Base-by-base conservation (phyloP, 2,797 vertebrate genomes). In the Gouania willdenowi region DNA sequence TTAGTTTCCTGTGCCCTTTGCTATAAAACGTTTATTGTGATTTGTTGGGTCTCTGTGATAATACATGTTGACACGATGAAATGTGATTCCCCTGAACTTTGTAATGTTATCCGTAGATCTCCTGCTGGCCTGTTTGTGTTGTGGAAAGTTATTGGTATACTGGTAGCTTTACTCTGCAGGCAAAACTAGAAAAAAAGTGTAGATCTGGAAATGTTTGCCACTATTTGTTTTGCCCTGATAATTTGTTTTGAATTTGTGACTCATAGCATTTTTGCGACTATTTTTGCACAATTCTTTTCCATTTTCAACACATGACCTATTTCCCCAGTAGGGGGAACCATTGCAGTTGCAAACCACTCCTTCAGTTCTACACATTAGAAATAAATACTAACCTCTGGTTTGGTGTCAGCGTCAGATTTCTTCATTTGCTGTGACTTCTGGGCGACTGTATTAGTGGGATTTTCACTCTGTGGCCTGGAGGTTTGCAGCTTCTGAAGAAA, bases 61-160 rank as follows among this genome's bases (percentile, higher is more conserved):
- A 15, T 21, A 2, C 8, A 31, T 44, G 17, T 13, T 19, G 21
- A 1, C 1, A 50, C 2, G 52, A 21, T 42, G 24, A 41, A 46
- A n/a, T 27, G 19, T 43, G 8, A 27, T 38, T 26, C 26, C 5
- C 11, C 13, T 40, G 17, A 20, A 6, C 41, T 44, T 65, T 71
- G 41, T 63, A 64, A 46, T 55, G 34, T 49, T 43, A 8, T 53
- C 33, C 46, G 2, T 66, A 42, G 33, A 40, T 15, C 35, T 24
- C 43, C 13, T 19, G 4, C 32, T 58, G 77, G 75, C 75, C 75
- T 71, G 63, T 79, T 72, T 84, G 84, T 78, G 48, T 73, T 50
- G 81, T 83, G 84, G 63, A 69, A 77, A 79, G 81, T 86, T 84
- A 79, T 85, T 86, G 74, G 84, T 83, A 85, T 85, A 88, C 84